A percentile compares a stretch with the other conserved stretches of the same genome.
These are phyloP conservation scores for Epizoanthus fatuus DNA, from an alignment of 92 coral and sea anemone genomes.

Conservation along the genomic window DNA sequence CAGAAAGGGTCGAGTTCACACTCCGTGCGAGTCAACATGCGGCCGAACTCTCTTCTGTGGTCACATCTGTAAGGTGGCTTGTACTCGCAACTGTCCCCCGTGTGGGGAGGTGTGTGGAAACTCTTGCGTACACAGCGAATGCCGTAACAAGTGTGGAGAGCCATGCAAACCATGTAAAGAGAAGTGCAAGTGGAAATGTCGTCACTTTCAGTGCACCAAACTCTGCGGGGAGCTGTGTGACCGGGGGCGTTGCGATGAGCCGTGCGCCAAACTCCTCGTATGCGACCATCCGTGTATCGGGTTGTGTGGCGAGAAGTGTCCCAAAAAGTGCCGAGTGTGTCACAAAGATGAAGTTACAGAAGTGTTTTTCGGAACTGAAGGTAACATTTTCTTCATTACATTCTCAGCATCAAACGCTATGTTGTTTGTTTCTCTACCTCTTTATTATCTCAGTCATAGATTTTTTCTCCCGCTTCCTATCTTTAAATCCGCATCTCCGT, in stretches of 20 bases:
- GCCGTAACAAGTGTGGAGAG: constrained; percentile 84
- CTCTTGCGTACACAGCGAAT: constrained; percentile 89
- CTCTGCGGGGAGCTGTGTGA: constrained; percentile 87
- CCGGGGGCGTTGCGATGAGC: constrained; percentile 81
- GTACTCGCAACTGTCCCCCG: constrained; percentile 96
- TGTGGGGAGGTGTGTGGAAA: constrained; percentile 80
- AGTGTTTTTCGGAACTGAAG: constrained; percentile 88
- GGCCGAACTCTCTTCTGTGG: constrained; percentile 92
- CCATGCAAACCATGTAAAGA: constrained; percentile 84
- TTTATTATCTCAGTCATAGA: too few relatives aligned
- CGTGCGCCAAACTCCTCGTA: constrained; percentile 59
- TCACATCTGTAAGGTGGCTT: constrained; percentile 80
- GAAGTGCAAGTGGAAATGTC: constrained; percentile 88
- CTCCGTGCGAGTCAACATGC: constrained; percentile 74
- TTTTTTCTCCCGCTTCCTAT: too few relatives aligned
- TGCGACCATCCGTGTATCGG: constrained; percentile 94
- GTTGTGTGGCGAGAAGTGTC: constrained; percentile 96
- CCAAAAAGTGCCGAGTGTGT: constrained; percentile 92
- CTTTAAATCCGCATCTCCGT: too few relatives aligned
- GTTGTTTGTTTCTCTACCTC: too few relatives aligned
- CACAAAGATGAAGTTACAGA: constrained; percentile 91
- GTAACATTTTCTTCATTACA: background rate
- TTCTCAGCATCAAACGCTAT: too few relatives aligned
- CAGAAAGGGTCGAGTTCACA: constrained; percentile 85
- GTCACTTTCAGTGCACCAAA: constrained; percentile 70